Evolutionary conservation across 2,797 vertebrate species (phyloP).

Genomic region (Peromyscus melanophrys): DNA sequence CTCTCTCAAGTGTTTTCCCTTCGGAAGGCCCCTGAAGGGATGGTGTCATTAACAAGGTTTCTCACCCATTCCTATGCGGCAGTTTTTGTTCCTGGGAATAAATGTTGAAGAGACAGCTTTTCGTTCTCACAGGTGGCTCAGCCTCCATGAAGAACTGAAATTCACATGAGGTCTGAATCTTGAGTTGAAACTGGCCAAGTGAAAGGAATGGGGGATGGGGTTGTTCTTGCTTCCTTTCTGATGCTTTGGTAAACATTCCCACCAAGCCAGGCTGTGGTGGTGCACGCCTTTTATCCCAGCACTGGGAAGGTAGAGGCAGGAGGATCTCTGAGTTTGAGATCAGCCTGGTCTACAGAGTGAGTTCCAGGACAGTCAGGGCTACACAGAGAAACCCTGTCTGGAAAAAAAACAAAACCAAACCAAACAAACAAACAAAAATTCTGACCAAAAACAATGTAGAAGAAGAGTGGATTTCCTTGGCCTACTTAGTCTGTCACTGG

Average conservation of each 20-base stretch:
- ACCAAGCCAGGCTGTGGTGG: neutral
- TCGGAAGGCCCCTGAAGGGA: neutral
- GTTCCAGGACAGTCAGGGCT: neutral
- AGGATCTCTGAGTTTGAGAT: neutral
- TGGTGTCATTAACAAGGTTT: neutral
- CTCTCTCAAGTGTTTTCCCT: neutral
- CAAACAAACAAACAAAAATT: neutral
- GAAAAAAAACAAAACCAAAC: neutral
- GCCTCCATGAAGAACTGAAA: neutral
- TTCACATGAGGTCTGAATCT: neutral
- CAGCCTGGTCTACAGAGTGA: neutral
- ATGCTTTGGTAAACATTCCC: neutral
- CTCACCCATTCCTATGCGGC: too few relatives aligned
- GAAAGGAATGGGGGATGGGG: neutral
- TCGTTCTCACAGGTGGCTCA: neutral
- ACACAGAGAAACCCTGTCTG: neutral
- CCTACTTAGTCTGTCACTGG: neutral
- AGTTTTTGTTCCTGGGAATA: neutral
- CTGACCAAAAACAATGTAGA: neutral
- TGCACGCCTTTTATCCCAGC: neutral
- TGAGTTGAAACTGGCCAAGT: neutral
- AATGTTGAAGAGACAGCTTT: neutral
- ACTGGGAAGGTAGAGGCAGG: neutral
- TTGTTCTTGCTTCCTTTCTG: neutral
- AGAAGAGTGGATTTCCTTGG: neutral